A percentile compares a stretch with the other conserved stretches of the same genome.
These are phyloP conservation scores for Acrobasis suavella DNA, from an alignment of 2,888 invertebrate species.

Conservation along the genomic window DNA sequence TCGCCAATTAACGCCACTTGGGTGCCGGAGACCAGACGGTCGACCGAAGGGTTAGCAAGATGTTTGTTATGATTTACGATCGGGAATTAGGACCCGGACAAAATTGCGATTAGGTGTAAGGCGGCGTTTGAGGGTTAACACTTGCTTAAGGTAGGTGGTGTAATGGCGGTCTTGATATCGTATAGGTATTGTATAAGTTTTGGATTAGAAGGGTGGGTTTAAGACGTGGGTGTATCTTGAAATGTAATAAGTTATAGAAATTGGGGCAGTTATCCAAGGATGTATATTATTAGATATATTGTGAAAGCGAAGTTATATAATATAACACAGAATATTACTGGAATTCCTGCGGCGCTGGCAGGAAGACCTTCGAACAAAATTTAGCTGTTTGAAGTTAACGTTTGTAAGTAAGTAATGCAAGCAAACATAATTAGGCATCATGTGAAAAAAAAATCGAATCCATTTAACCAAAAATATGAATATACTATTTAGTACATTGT, in stretches of 20 bases:
- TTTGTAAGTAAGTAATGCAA: too few relatives aligned
- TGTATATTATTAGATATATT: neutral
- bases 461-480: too few relatives aligned
- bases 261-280: neutral
- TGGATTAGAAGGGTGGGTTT: neutral
- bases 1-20: constrained; percentile 78
- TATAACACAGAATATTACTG: too few relatives aligned
- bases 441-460: too few relatives aligned
- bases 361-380: too few relatives aligned
- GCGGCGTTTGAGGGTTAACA: constrained; percentile 40
- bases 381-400: too few relatives aligned
- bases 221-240: neutral
- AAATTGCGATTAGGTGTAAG: constrained; percentile 31
- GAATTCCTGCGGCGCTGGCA: too few relatives aligned
- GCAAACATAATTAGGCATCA: too few relatives aligned
- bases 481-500: too few relatives aligned
- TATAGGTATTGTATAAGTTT: constrained; percentile 14
- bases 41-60: constrained; percentile 75
- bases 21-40: constrained; percentile 52
- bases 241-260: constrained; percentile 7
- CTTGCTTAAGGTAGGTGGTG: constrained; percentile 18
- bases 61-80: constrained; percentile 78
- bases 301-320: neutral
- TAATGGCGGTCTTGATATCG: constrained; percentile 20
- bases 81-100: constrained; percentile 46